phyloP scores from a whole-genome alignment of 2,888 invertebrate species.

The Agrotis puta region DNA sequence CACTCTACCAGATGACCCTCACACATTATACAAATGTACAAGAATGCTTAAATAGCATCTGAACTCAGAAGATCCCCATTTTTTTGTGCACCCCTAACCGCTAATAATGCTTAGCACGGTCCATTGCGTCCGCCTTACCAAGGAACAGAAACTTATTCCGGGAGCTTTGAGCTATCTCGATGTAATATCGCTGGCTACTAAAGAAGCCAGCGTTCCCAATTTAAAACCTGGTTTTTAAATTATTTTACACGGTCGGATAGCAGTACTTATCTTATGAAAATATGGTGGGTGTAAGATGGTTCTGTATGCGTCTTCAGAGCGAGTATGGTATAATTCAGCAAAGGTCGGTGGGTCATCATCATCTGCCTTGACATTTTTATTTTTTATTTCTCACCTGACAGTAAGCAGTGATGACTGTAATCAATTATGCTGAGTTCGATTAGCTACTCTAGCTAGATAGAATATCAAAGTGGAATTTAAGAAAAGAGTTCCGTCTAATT shows the following conservation, averaged over 20 bases:
- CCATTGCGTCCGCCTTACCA: conserved; percentile 68
- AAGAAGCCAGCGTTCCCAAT: no score
- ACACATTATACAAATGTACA: conserved; percentile 54
- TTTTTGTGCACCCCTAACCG: conserved; percentile 68
- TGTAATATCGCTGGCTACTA: conserved; percentile 38
- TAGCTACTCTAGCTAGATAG: no score
- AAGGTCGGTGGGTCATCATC: no score
- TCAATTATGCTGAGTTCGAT: no score
- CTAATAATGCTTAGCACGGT: conserved; percentile 69
- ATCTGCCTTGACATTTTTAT: no score
- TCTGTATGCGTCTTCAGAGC: neutral
- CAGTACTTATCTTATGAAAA: conserved; percentile 23
- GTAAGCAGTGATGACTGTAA: no score
- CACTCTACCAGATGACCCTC: conserved; percentile 43
- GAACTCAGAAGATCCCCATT: conserved; percentile 52
- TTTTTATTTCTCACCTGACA: no score
- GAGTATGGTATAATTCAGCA: neutral
- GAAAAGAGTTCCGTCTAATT: no score
- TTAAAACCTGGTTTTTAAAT: conserved; percentile 25
- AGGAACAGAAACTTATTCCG: conserved; percentile 63
- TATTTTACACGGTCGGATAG: conserved; percentile 6
- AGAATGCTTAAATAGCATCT: conserved; percentile 54
- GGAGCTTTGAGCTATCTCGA: conserved; percentile 41
- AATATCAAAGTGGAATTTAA: no score
- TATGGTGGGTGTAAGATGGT: neutral